Base-by-base conservation (phyloP, 2,888 invertebrate genomes). In the Seira sanloemensis region DNA sequence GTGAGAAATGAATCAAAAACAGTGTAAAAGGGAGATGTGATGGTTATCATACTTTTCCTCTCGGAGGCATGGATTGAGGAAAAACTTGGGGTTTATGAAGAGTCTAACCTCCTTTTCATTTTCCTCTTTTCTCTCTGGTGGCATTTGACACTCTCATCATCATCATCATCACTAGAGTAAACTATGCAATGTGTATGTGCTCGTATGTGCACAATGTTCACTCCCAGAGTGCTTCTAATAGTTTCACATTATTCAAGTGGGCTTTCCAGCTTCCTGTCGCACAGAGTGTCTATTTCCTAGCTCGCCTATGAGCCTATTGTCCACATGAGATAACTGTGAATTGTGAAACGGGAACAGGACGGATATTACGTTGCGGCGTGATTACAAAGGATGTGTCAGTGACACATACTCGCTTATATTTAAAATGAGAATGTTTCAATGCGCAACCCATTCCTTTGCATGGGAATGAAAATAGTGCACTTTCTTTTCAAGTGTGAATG, bases 361-460 rank as follows among this genome's bases (percentile, higher is more conserved):
- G 78, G 69, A 79, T 72, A 73, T 73, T 73, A 71, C 72, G 73
- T 71, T 58, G 58, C n/a, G 16, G 58, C n/a, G 58, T 16, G 7
- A n/a, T 16, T n/a, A 4, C 58, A 9, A 58, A 58, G 18, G 58
- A 58, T 16, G n/a, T n/a, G 58, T 58, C 58, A 58, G 71, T 73
- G 79, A 65, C 79, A 79, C 19, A 50, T 65, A 25, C 74, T 25
- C 26, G 2, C 68, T 73, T 26, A 62, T 65, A 58, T 54, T 73
- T 19, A 65, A 74, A 19, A 25, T 74, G 26, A 23, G 25, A n/a
- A 58, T 1, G 24, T n/a, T 46, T 12, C 54, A 50, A 21, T 50
- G n/a, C 37, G 24, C 12, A 19, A 37, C 5, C 37, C 2, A n/a
- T 58, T 18, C 4, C n/a, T 58, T 58, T 18, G 5, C n/a, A 58